Base-by-base conservation (phyloP, 2,888 invertebrate genomes). In the Baronia brevicornis region DNA sequence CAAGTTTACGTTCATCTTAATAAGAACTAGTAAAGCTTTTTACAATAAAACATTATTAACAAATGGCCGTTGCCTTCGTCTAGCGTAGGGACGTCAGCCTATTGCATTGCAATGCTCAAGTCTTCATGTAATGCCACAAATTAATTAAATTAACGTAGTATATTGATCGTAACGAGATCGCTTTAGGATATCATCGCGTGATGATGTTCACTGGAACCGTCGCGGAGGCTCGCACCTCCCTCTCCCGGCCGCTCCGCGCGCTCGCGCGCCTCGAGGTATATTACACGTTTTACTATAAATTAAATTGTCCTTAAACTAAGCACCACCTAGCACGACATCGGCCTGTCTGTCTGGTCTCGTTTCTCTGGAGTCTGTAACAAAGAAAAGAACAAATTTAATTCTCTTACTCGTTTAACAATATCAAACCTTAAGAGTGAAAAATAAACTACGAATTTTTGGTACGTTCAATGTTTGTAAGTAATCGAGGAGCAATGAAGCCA, bases 291-390 rank as follows among this genome's bases (percentile, higher is more conserved):
- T 23, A 72, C 70, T 77, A 75, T 73, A 71, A 73, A 66, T 70
- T 66, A 66, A 59, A 73, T 56, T 57, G 74, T 78, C 70, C 61
- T 55, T 65, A 67, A 53, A 33, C 58, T 74, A 71, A 46, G 30
- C 38, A 54, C 46, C 63, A 60, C 56, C 69, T 78, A 82, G 56
- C 80, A 80, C 47, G 77, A 72, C 46, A 51, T 66, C 57, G 87
- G 79, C 74, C 88, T 86, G 64, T 89, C 89, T 35, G 85, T 84
- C 43, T 87, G 86, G 52, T 87, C 86, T 56, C 88, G 80, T 65
- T 89, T 88, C 62, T 89, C 89, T 51, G 87, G 84, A 47, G 85
- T 86, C 89, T 89, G 88, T 60, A 89, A 89, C 80, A 86, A 87
- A 54, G 44, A 47, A 61, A 64, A 55, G 50, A 17, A 28, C 31